Evolutionary conservation across 2,888 invertebrate genomes (phyloP), one percentile per base, ranked within the genome.

Genomic region (Melieria omissa): DNA sequence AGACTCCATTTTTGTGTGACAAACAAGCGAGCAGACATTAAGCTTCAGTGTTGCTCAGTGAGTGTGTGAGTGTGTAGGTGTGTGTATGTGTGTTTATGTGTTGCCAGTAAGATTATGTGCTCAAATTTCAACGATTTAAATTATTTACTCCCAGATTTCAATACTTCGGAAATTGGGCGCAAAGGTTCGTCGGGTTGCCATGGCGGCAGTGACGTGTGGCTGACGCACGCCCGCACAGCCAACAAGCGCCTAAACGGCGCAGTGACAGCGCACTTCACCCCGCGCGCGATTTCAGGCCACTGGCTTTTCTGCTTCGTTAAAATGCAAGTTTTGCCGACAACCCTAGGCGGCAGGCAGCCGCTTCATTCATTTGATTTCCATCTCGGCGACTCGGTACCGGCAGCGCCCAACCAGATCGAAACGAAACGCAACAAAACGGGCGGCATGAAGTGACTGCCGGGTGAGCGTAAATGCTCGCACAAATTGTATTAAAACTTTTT

Each of bases 61-160:
- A 61, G 12, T 52, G 5, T 42, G 64, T 14, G 8, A 16, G 44
- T 47, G 54, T 69, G 54, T 62, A 12, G 42, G 55, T 57, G 14
- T n/a, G 57, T 45, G n/a, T 55, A 55, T 14, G 55, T 55, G 14
- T 55, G 29, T 57, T 5, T 61, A 5, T 61, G 42, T 42, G 44
- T 61, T 29, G 29, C 3, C 29, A 29, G 29, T 29, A 29, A 29
- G 29, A 29, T 55, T 66, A 9, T 55, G 47, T 64, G 16, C 44
- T 49, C 49, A 61, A 71, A 62, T 64, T 70, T 78, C 78, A 81
- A 76, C 78, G 79, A 82, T 81, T 81, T 82, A 82, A 82, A 82
- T 81, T 81, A 82, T 81, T 81, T 81, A 81, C 79, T 80, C 80
- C 81, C 79, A 82, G 81, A 82, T 81, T 81, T 82, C 80, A 82